Evolutionary conservation across 2,888 invertebrate genomes (phyloP).

Genomic region (Apamea sordens): DNA sequence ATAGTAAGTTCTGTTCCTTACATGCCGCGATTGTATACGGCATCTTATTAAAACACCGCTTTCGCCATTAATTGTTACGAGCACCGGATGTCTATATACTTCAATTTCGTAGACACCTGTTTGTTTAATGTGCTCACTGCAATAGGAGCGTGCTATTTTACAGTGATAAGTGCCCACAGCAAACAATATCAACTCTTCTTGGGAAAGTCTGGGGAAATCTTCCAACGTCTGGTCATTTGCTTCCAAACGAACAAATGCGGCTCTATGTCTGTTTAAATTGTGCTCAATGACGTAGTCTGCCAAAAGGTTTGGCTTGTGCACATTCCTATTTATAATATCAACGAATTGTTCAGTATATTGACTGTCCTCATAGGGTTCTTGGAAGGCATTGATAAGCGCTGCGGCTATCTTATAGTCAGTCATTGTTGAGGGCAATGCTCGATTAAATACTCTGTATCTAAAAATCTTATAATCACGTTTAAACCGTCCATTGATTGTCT

Average conservation of each 20-base stretch:
- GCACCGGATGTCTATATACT: conserved; percentile 31
- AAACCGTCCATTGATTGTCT: neutral
- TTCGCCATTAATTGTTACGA: conserved; percentile 29
- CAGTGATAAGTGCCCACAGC: conserved; percentile 18
- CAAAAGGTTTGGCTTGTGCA: conserved; percentile 9
- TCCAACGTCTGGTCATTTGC: conserved; percentile 10
- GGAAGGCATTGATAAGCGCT: conserved; percentile 27
- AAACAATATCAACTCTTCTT: conserved; percentile 27
- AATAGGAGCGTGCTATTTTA: conserved; percentile 23
- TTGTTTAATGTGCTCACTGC: conserved; percentile 34
- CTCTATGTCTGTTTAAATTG: conserved; percentile 12
- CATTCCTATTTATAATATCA: conserved; percentile 20
- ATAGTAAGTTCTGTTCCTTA: neutral
- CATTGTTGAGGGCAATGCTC: conserved; percentile 14
- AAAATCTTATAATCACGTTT: conserved; percentile 9
- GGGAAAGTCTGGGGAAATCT: conserved; percentile 14
- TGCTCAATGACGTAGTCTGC: conserved; percentile 5
- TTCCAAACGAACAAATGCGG: conserved; percentile 11
- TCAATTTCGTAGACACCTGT: conserved; percentile 44
- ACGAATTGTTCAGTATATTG: conserved; percentile 8
- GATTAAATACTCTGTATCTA: conserved; percentile 16
- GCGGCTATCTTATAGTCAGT: conserved; percentile 39
- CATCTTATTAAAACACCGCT: conserved; percentile 31
- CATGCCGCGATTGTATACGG: conserved; percentile 21
- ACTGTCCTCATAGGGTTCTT: conserved; percentile 19